These are phyloP conservation scores for Danaus melanippus DNA, from an alignment of 1,140 invertebrate species.

Conservation along the genomic window DNA sequence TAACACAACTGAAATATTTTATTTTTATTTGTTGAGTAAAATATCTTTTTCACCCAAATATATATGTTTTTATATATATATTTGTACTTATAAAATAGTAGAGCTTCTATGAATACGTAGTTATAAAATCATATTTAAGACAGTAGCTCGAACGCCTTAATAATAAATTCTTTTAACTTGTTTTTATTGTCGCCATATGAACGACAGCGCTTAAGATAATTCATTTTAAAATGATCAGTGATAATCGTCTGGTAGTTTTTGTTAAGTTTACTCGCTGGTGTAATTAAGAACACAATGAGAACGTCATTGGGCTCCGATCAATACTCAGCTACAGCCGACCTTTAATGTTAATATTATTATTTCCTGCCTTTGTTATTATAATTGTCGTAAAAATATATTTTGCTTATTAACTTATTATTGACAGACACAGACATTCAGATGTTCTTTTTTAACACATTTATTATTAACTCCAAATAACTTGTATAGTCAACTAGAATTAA, in stretches of 20 bases:
- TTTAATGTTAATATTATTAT: slow-evolving; percentile 11
- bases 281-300: slow-evolving; percentile 26
- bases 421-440: no score
- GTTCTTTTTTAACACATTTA: no score
- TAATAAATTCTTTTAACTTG: slow-evolving; percentile 15
- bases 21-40: slow-evolving; percentile 44
- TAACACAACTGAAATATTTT: slow-evolving; percentile 46
- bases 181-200: slow-evolving; percentile 23
- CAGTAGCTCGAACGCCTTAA: slow-evolving; percentile 14
- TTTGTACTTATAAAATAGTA: no score
- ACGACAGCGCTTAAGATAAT: slow-evolving; percentile 38
- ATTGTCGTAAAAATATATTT: no score
- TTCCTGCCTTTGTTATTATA: slow-evolving; percentile 1
- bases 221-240: slow-evolving; percentile 45
- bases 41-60: no score
- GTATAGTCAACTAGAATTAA: no score
- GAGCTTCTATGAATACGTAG: no score
- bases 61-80: no score
- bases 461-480: no score
- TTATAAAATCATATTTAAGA: slow-evolving; percentile 20
- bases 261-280: slow-evolving; percentile 20
- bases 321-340: slow-evolving; percentile 16
- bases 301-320: slow-evolving; percentile 14
- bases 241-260: slow-evolving; percentile 40
- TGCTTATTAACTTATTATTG: no score